phyloP scores from a whole-genome alignment of 2,888 invertebrate genomes.

The Sceliomorpha sp. region DNA sequence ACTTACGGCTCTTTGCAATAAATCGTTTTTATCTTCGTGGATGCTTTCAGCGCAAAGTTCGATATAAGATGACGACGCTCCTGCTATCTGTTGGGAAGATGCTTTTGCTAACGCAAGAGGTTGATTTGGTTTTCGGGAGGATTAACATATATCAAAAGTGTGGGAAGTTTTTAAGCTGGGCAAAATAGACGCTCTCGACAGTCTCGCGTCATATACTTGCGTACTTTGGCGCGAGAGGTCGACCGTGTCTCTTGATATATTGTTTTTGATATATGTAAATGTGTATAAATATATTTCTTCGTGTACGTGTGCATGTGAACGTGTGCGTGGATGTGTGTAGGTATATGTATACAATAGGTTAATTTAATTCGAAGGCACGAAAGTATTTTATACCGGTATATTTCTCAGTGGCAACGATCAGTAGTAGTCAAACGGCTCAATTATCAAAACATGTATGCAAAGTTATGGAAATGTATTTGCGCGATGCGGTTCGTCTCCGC shows the following conservation, averaged over 20 bases:
- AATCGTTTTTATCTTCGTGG: conserved; percentile 50
- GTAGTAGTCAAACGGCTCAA: conserved; percentile 62
- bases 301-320: no score
- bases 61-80: conserved; percentile 34
- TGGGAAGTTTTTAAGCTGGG: no score
- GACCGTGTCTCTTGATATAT: no score
- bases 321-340: no score
- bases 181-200: no score
- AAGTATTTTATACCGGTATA: conserved; percentile 26
- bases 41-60: conserved; percentile 45
- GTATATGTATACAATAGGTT: no score
- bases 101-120: background rate
- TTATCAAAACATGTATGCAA: conserved; percentile 79
- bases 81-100: conserved; percentile 27
- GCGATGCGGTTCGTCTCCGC: conserved; percentile 67
- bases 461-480: conserved; percentile 77
- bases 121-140: no score
- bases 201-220: no score
- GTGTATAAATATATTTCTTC: no score
- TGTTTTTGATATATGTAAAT: no score
- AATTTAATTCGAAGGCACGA: background rate
- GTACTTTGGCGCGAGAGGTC: no score
- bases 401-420: conserved; percentile 33
- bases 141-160: no score
- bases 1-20: conserved; percentile 20